Evolutionary conservation across 2,888 invertebrate species (phyloP), one percentile per base, ranked within the genome.

Genomic region (Pardosa pseudoannulata): DNA sequence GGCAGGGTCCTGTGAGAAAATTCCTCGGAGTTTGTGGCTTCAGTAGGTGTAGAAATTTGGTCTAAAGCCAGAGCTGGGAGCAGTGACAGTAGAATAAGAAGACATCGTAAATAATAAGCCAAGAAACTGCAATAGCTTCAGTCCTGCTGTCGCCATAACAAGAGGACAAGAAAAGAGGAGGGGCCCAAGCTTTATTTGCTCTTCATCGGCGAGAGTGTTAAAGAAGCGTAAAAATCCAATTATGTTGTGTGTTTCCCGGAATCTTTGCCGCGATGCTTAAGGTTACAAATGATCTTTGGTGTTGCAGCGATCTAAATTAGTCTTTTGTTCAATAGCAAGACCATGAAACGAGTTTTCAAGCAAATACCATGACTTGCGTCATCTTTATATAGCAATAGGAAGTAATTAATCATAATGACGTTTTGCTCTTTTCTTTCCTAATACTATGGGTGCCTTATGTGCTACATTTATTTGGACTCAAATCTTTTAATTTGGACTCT

Each of bases 71-170:
- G 70, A 27, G 41, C 5, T 36, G 46, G 75, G 50, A 16, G 23
- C 56, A 56, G 13, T 56, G 56, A 56, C 56, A 56, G 56, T 3
- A 28, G 27, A 31, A 16, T 19, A 16, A 16, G 23, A 39, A 50
- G 67, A 46, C 67, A 41, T 67, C 76, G 76, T 76, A 76, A 76
- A 76, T 76, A 76, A 76, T 76, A 67, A 76, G 76, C 62, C 56
- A n/a, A 36, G 28, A 28, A 28, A 56, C 23, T 16, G 5, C 3
- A 3, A 23, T 6, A 56, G 56, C 56, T 56, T 6, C 56, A 56
- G 56, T 56, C 56, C 19, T 56, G 56, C 19, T 23, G 56, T 56
- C 23, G 56, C 56, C 56, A 23, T 56, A 56, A 56, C 56, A 56
- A 56, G 56, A 23, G 56, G 56, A 56, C 56, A 23, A 23, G 5